phyloP scores from a whole-genome alignment of 2,888 invertebrate genomes.

The Andrena camellia region DNA sequence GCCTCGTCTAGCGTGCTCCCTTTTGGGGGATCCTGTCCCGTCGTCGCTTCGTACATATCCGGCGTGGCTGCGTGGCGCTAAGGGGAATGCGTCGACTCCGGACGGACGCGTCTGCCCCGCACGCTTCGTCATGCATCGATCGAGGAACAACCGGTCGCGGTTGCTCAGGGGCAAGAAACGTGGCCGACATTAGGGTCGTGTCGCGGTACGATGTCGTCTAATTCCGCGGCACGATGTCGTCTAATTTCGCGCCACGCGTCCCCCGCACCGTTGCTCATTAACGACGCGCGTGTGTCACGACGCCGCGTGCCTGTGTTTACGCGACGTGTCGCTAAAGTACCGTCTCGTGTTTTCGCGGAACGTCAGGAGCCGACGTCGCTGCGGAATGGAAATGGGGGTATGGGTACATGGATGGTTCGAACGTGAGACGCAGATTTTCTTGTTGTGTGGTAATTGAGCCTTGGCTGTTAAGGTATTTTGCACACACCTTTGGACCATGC shows the following conservation, averaged over 20 bases:
- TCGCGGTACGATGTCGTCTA: constrained; percentile 64
- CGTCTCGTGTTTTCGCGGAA: constrained; percentile 44
- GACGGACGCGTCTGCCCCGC: constrained; percentile 41
- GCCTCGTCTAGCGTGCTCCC: neutral
- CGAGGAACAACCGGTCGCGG: constrained; percentile 58
- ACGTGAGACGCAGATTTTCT: neutral
- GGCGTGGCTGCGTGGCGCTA: constrained; percentile 35
- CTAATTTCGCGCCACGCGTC: constrained; percentile 54
- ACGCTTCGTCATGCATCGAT: constrained; percentile 43
- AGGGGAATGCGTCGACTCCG: constrained; percentile 43
- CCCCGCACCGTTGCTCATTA: constrained; percentile 53
- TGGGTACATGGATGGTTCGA: neutral
- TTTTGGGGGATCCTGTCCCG: constrained; percentile 15
- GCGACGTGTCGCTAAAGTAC: constrained; percentile 30
- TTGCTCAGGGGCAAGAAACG: constrained; percentile 59
- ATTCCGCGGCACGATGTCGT: constrained; percentile 58
- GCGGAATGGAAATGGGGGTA: neutral
- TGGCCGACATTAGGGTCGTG: constrained; percentile 63
- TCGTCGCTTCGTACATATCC: constrained; percentile 16
- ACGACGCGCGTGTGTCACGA: constrained; percentile 25
- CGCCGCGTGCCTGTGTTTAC: constrained; percentile 22
- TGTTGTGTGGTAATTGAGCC: neutral
- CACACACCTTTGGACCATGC: no score
- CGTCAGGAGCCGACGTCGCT: constrained; percentile 27
- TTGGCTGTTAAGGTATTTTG: neutral